Evolutionary conservation across 2,888 invertebrate species (phyloP), one percentile per base, ranked within the genome.

Genomic region (Brenthis daphne): DNA sequence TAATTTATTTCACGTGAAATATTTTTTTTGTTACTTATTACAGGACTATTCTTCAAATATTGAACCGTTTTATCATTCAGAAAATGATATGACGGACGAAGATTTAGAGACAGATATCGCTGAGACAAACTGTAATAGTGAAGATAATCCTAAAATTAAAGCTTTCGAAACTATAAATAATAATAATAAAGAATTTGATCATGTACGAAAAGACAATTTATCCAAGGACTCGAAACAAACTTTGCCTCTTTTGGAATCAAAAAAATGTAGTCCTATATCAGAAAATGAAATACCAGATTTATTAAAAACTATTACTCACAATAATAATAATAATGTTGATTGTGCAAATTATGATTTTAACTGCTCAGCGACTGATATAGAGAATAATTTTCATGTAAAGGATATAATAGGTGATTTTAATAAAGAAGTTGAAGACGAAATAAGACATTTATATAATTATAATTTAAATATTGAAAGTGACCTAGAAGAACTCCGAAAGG

Each of bases 351-450:
- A 81, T 68, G 89, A 89, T 61, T 76, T 83, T 14, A 83, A 81
- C 75, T 90, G 85, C 72, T 82, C 85, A 63, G 85, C 88, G 74
- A 85, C 88, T 48, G 92, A 92, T 74, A 88, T 92, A 75, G 92
- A 92, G 79, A 91, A 91, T 75, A 92, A 92, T 77, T 92, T 92
- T 76, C 79, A 89, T 55, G 83, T 89, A 6, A 89, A 87, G 76
- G 90, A 93, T 77, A 94, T 94, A 57, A 93, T 94, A 70, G 94
- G 94, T 37, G 93, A 94, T 81, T 94, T 94, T 75, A 93, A 93
- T 71, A 93, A 93, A 81, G 94, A 94, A 86, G 88, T 94, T 54
- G 94, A 94, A 85, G 93, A 93, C 70, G 94, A 94, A 88, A 92
- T 94, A 65, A 93, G 90, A 74, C 88, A 89, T 74, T 83, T 94